A percentile compares a stretch with the other conserved stretches of the same genome.
phyloP scores from a whole-genome alignment of 2,888 invertebrate species.

The Eugnorisma glareosa region DNA sequence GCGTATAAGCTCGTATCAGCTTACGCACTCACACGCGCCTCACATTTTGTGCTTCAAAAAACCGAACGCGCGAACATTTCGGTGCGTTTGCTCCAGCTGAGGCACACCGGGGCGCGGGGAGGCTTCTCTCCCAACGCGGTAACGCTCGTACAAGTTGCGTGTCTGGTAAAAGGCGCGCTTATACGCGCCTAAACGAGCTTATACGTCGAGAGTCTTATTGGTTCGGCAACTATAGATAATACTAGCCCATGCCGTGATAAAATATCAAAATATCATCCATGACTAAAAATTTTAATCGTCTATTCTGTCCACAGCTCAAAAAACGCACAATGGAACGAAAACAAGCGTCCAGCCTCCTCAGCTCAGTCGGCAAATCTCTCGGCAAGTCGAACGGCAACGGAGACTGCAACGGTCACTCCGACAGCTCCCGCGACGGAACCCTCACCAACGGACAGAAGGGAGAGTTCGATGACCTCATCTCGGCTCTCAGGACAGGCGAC shows the following conservation, averaged over 20 bases:
- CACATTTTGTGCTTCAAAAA: not conserved
- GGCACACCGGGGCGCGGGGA: not conserved
- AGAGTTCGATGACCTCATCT: constrained; percentile 98
- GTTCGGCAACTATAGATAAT: not conserved
- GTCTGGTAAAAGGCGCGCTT: not conserved
- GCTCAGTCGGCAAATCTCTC: constrained; percentile 93
- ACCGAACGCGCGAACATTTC: not conserved
- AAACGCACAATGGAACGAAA: constrained; percentile 97
- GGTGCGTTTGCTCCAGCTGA: not conserved
- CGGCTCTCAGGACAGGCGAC: constrained; percentile 97
- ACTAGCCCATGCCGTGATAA: no score
- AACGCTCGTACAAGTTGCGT: not conserved
- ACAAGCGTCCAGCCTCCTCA: constrained; percentile 93
- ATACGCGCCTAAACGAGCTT: not conserved
- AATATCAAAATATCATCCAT: no score
- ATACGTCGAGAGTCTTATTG: not conserved
- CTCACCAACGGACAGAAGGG: constrained; percentile 92
- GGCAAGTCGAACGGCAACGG: constrained; percentile 89
- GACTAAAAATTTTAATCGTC: not conserved
- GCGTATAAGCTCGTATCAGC: not conserved
- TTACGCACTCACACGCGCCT: not conserved
- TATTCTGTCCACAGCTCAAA: constrained; percentile 90
- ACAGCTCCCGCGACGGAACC: constrained; percentile 81
- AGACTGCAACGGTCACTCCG: constrained; percentile 91
- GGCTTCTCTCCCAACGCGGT: no score